A percentile compares a stretch with the other conserved stretches of the same genome.
Evolutionary conservation across 2,888 invertebrate genomes (phyloP).

Genomic region (Helleia helle): DNA sequence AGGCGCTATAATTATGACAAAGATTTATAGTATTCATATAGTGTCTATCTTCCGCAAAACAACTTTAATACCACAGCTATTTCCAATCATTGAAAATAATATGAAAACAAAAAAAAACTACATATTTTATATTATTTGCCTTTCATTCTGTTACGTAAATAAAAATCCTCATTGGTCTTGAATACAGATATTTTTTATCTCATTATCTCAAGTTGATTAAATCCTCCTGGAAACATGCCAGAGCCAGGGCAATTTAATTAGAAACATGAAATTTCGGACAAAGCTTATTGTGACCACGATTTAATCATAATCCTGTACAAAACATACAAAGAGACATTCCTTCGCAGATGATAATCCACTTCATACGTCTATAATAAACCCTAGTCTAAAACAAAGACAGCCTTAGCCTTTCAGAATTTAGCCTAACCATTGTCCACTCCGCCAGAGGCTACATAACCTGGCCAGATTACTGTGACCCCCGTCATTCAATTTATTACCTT

Average conservation of each 20-base stretch:
- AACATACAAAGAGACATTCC: conserved; percentile 23
- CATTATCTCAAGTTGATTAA: too few relatives aligned
- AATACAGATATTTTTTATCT: too few relatives aligned
- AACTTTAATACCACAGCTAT: too few relatives aligned
- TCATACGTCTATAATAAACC: conserved; percentile 23
- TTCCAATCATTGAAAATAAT: too few relatives aligned
- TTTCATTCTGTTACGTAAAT: too few relatives aligned
- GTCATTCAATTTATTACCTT: conserved; percentile 27
- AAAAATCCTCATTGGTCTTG: neutral
- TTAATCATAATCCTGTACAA: conserved; percentile 21
- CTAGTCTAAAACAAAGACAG: conserved; percentile 29
- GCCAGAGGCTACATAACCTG: conserved; percentile 30
- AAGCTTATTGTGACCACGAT: conserved; percentile 16
- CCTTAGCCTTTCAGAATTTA: conserved; percentile 30
- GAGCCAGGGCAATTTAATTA: neutral
- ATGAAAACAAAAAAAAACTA: too few relatives aligned
- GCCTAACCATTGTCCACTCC: conserved; percentile 32
- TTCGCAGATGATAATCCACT: conserved; percentile 21
- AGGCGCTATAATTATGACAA: too few relatives aligned
- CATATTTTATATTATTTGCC: too few relatives aligned
- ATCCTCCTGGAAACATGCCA: conserved; percentile 7
- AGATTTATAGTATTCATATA: too few relatives aligned
- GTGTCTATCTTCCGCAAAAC: too few relatives aligned
- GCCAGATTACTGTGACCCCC: conserved; percentile 26
- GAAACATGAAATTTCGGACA: neutral